Evolutionary conservation across 1,140 invertebrate species (phyloP).

Genomic region (Olivierus martensii): DNA sequence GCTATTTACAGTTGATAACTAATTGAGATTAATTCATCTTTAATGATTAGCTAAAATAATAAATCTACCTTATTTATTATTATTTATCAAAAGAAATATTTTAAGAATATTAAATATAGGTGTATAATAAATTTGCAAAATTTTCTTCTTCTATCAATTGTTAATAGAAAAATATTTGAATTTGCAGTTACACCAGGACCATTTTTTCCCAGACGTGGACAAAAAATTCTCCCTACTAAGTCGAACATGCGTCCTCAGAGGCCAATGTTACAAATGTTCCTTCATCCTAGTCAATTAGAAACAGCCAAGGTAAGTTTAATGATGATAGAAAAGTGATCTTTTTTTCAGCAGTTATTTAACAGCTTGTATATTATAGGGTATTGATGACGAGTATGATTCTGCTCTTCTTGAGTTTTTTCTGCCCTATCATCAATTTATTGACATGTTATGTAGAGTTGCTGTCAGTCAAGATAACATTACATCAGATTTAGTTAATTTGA

Average conservation of each 20-base stretch:
- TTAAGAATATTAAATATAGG: too few species aligned
- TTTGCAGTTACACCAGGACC: conserved; percentile 46
- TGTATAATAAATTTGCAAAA: too few species aligned
- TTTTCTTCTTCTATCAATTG: too few species aligned
- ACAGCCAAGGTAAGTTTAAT: conserved; percentile 41
- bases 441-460: conserved; percentile 75
- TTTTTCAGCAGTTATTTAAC: too few species aligned
- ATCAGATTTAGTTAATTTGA: conserved; percentile 59
- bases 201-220: conserved; percentile 49
- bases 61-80: too few species aligned
- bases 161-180: too few species aligned
- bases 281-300: conserved; percentile 58
- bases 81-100: too few species aligned
- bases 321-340: background rate
- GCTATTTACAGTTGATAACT: too few species aligned
- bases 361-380: conserved; percentile 34
- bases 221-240: conserved; percentile 43
- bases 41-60: too few species aligned
- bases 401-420: conserved; percentile 59
- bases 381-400: conserved; percentile 62
- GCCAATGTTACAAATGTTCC: conserved; percentile 77
- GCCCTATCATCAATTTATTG: conserved; percentile 69
- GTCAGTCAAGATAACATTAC: conserved; percentile 64
- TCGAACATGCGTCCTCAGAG: conserved; percentile 46
- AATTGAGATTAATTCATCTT: too few species aligned